Conservation (phyloP, 2,797 vertebrate species). For the Lophotriccus pileatus region DNA sequence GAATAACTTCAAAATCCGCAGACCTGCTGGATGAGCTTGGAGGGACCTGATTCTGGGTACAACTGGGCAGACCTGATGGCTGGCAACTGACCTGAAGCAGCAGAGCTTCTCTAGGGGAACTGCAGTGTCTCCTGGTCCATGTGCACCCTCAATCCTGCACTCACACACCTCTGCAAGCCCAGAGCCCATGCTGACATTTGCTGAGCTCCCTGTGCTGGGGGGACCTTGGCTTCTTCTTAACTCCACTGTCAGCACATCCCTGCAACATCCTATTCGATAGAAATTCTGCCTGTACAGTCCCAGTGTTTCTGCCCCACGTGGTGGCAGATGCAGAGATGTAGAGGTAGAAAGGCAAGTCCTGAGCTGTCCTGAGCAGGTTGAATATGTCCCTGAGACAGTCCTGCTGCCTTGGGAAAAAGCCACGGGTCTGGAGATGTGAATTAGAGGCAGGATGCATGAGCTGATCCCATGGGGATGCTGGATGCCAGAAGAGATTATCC, state of each 20-base stretch:
- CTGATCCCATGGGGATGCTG: neutral
- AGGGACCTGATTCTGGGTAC: neutral
- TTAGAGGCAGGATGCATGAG: neutral
- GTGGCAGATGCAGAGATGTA: neutral
- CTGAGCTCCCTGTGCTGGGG: neutral
- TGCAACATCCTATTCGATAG: neutral
- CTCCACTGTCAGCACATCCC: neutral
- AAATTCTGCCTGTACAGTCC: neutral
- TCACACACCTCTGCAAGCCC: neutral
- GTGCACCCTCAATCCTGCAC: rapidly evolving
- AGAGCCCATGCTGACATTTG: rapidly evolving
- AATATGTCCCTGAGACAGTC: neutral
- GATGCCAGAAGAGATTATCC: neutral
- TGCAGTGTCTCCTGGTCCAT: neutral
- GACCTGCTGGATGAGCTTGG: neutral
- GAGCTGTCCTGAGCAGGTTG: neutral
- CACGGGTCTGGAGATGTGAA: neutral
- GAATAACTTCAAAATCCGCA: neutral
- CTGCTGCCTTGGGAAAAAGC: neutral
- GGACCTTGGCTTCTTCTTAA: neutral
- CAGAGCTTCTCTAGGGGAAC: neutral
- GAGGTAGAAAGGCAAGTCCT: neutral
- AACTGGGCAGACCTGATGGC: neutral
- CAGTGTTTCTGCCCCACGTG: neutral
- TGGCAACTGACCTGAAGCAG: neutral